Conservation (phyloP, 2,797 vertebrate genomes). For the Graptemys geographica region DNA sequence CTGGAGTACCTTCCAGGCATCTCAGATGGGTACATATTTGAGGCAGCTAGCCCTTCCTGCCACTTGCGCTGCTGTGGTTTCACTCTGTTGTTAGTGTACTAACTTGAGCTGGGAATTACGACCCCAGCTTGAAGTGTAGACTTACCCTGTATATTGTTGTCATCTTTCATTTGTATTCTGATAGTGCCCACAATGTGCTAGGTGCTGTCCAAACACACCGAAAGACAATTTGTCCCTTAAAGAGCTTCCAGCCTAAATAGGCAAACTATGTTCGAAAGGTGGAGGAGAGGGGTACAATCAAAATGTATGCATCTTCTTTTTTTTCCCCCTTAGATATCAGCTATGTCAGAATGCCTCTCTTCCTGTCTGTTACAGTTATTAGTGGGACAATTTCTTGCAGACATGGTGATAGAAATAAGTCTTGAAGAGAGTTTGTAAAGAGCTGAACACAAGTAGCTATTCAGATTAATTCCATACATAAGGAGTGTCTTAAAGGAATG, state of each 20-base stretch:
- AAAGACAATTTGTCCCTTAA: not conserved
- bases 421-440: not conserved
- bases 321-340: not conserved
- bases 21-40: not conserved
- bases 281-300: not conserved
- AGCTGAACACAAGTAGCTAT: not conserved
- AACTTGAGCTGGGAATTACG: not conserved
- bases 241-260: not conserved
- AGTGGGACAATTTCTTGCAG: not conserved
- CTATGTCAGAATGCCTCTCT: not conserved
- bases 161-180: not conserved
- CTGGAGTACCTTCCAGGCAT: not conserved
- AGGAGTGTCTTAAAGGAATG: not conserved
- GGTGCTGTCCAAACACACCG: not conserved
- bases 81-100: not conserved
- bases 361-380: not conserved
- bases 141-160: not conserved
- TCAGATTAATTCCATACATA: not conserved
- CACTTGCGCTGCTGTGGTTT: not conserved
- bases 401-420: not conserved
- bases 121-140: not conserved
- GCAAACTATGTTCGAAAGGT: not conserved
- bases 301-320: rapidly evolving
- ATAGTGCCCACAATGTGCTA: not conserved
- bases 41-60: not conserved